phyloP scores from a whole-genome alignment of 2,888 invertebrate species.

The Desoria tigrina region DNA sequence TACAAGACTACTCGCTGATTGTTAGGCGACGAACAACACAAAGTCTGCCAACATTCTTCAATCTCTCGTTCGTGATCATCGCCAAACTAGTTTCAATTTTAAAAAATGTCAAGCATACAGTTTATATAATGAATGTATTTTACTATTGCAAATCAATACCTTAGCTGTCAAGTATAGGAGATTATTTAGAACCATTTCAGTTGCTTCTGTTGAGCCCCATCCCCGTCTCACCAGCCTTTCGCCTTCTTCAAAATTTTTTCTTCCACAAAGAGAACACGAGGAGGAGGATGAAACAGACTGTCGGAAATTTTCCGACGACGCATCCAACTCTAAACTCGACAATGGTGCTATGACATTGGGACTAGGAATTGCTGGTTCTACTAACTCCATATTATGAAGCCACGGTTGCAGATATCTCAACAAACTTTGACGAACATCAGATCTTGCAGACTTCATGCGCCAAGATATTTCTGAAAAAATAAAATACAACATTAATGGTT shows the following conservation, averaged over 20 bases:
- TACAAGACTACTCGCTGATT: conserved; percentile 95
- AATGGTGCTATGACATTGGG: conserved; percentile 48
- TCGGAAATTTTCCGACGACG: conserved; percentile 36
- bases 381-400: conserved; percentile 97
- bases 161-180: conserved; percentile 96
- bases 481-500: conserved; percentile 34
- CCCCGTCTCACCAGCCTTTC: conserved; percentile 63
- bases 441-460: conserved; percentile 91
- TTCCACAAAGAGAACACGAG: conserved; percentile 51
- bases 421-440: conserved; percentile 86
- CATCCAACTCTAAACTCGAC: conserved; percentile 40
- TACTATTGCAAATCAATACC: conserved; percentile 60
- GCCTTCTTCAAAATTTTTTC: conserved; percentile 45
- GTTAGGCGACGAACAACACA: conserved; percentile 95
- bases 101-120: conserved; percentile 20
- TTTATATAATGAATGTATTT: not conserved
- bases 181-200: conserved; percentile 98
- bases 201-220: conserved; percentile 98
- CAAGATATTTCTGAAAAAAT: conserved; percentile 84
- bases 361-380: conserved; percentile 90
- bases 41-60: conserved; percentile 92
- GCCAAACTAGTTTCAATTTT: conserved; percentile 73
- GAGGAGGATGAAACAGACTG: conserved; percentile 48
- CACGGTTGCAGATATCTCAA: conserved; percentile 93
- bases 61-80: conserved; percentile 94